phyloP scores from a whole-genome alignment of 23 tunicate genomes.

The Ciona savignyi region DNA sequence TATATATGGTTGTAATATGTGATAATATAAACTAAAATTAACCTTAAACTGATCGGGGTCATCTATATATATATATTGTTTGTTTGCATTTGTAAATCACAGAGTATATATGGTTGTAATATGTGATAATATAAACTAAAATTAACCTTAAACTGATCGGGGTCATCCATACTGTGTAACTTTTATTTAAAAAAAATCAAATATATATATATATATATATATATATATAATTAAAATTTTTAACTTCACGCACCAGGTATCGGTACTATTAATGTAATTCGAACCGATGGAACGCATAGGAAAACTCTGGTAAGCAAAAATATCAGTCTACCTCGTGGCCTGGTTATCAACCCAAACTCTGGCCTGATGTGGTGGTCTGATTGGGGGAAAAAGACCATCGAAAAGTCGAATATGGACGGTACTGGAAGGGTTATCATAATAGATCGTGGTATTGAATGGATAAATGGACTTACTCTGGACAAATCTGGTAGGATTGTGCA shows the following conservation, averaged over 20 bases:
- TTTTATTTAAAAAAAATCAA: no score
- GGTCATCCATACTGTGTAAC: not conserved
- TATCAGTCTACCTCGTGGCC: constrained; percentile 37
- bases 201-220: no score
- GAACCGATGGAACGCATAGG: constrained; percentile 60
- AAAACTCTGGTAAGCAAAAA: constrained; percentile 28
- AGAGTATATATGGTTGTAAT: no score
- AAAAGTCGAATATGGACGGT: constrained; percentile 64
- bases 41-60: no score
- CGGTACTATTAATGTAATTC: constrained; percentile 69
- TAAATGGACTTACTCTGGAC: constrained; percentile 62
- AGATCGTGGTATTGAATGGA: constrained; percentile 37
- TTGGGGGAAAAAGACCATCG: constrained; percentile 68
- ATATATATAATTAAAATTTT: no score
- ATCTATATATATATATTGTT: no score
- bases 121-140: no score
- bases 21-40: no score
- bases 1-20: no score
- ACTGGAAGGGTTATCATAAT: constrained; percentile 30
- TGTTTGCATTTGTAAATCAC: no score
- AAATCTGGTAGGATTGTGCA: constrained; percentile 20
- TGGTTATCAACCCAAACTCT: constrained; percentile 30
- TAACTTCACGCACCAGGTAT: constrained; percentile 21
- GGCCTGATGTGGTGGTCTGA: constrained; percentile 91
- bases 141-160: not conserved